Conservation (phyloP, 92 coral and sea anemone species). For the Ricordea florida region DNA sequence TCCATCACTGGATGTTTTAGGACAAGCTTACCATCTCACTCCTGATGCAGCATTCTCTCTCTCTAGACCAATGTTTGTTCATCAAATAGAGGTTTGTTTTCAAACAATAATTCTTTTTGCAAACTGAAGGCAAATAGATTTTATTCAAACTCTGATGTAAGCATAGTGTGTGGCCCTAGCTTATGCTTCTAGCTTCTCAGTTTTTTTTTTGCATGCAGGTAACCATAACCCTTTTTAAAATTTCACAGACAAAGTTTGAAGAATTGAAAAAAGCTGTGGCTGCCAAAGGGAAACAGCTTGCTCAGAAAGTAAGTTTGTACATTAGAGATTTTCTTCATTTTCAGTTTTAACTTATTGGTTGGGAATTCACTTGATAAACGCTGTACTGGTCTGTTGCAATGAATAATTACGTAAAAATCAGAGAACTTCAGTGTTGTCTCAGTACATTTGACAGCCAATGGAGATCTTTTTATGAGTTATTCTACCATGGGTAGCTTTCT, state of each 20-base stretch:
- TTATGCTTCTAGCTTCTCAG: background rate
- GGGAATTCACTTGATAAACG: background rate
- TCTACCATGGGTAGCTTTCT: no score
- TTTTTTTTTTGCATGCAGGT: background rate
- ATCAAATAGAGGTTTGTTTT: conserved; percentile 82
- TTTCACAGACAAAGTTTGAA: conserved; percentile 69
- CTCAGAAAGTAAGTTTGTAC: conserved; percentile 8
- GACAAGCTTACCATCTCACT: conserved; percentile 83
- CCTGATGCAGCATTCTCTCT: conserved; percentile 97
- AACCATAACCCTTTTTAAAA: no score
- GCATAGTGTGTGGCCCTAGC: background rate
- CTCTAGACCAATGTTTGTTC: conserved; percentile 94
- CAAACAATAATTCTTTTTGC: background rate
- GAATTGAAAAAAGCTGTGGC: conserved; percentile 44
- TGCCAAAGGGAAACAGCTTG: conserved; percentile 27
- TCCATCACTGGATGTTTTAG: conserved; percentile 82
- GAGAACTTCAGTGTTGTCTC: no score
- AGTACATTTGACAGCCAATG: no score
- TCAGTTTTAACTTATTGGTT: background rate
- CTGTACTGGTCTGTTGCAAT: no score
- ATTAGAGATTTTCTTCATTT: background rate
- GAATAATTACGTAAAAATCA: no score
- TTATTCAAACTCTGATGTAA: background rate
- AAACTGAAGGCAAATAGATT: no score
- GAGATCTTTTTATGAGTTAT: no score